These are phyloP conservation scores for Pyrochroa serraticornis DNA, from an alignment of 2,888 invertebrate genomes.

Conservation along the genomic window DNA sequence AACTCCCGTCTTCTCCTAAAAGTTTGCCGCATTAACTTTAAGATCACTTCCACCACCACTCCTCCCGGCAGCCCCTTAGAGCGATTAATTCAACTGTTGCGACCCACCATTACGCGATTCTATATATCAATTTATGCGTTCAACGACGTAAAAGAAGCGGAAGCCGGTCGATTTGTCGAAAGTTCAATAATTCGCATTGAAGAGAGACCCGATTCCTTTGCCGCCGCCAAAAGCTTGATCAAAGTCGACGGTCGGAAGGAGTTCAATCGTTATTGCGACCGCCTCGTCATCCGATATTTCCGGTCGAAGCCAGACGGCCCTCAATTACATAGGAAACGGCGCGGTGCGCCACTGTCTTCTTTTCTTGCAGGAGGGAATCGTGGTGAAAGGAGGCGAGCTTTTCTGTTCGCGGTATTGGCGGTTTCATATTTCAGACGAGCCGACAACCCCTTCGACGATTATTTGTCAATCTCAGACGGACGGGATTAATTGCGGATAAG, in stretches of 20 bases:
- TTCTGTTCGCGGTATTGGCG: background rate
- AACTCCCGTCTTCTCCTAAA: conserved; percentile 33
- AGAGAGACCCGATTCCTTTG: conserved; percentile 14
- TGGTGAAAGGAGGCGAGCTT: conserved; percentile 12
- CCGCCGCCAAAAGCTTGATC: conserved; percentile 33
- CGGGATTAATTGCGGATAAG: conserved; percentile 26
- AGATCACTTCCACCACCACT: conserved; percentile 9
- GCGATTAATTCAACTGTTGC: conserved; percentile 14
- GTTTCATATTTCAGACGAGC: conserved; percentile 20
- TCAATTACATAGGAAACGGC: conserved; percentile 29
- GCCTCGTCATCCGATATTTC: conserved; percentile 39
- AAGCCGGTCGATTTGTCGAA: conserved; percentile 34
- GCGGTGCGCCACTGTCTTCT: conserved; percentile 24
- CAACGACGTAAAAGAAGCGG: conserved; percentile 30
- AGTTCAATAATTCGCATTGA: conserved; percentile 36
- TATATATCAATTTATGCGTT: conserved; percentile 28
- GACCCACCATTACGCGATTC: too few relatives aligned
- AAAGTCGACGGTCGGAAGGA: conserved; percentile 39
- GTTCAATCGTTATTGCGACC: conserved; percentile 42
- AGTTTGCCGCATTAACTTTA: conserved; percentile 31
- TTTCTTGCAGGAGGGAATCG: background rate
- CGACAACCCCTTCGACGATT: conserved; percentile 21
- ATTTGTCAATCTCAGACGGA: conserved; percentile 33
- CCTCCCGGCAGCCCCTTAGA: too few relatives aligned
- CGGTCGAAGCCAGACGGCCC: conserved; percentile 32